Percentiles rank a stretch among this genome's conserved stretches.
phyloP scores from a whole-genome alignment of 2,113 vertebrate species.

The Pelvicachromis taeniatus region DNA sequence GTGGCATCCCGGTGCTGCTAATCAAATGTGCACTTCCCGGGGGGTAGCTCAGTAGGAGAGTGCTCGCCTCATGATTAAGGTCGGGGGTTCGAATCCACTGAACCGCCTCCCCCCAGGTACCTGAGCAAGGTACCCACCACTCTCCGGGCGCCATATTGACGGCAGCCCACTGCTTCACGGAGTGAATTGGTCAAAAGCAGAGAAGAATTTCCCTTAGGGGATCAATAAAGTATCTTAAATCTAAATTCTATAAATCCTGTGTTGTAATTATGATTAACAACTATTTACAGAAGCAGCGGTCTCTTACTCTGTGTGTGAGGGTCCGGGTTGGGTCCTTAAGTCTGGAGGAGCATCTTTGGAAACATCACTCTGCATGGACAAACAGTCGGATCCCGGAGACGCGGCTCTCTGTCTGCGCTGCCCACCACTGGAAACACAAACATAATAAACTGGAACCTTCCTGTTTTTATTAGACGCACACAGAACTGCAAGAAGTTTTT shows the following conservation, averaged over 20 bases:
- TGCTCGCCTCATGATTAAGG: too few species aligned
- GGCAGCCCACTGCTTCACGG: too few species aligned
- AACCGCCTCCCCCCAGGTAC: too few species aligned
- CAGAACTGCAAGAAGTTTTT: not conserved
- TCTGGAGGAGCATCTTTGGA: too few species aligned
- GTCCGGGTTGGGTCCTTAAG: not conserved
- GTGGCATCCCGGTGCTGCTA: not conserved
- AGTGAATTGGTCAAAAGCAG: too few species aligned
- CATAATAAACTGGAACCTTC: not conserved
- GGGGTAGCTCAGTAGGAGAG: too few species aligned
- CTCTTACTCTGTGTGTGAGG: not conserved
- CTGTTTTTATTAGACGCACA: not conserved
- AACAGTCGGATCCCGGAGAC: rapidly evolving
- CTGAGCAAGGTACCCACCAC: too few species aligned
- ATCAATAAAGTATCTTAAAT: too few species aligned
- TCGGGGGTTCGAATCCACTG: too few species aligned
- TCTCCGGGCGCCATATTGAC: too few species aligned
- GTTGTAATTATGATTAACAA: not conserved
- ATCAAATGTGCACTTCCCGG: rapidly evolving
- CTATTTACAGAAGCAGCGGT: rapidly evolving
- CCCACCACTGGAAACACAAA: not conserved
- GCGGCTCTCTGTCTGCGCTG: not conserved
- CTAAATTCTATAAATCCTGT: too few species aligned
- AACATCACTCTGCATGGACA: rapidly evolving
- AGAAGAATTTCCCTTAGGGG: too few species aligned